Evolutionary conservation across 1,140 invertebrate genomes (phyloP), one percentile per base, ranked within the genome.

Genomic region (Diachasmimorpha longicaudata): DNA sequence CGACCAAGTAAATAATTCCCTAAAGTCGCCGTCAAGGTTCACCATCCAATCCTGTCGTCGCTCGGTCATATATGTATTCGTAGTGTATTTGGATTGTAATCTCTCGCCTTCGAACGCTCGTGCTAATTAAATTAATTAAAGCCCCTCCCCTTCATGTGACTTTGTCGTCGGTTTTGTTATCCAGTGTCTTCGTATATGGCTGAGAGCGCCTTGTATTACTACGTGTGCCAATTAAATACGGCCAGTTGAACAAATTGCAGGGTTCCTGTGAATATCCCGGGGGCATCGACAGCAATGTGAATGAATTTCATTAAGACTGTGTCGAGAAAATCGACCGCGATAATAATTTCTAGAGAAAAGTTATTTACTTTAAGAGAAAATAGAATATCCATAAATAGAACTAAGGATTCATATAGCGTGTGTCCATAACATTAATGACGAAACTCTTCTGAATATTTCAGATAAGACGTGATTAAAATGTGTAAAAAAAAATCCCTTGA

Each of bases 51-150:
- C 13, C 23, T 2, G 63, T 13, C 1, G 2, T 21, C n/a, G 48
- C 4, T 19, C 8, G 19, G n/a, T 19, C 48, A 25, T 23, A 16
- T 58, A 13, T 79, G 72, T 75, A 10, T 42, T 39, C 4, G 37
- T 76, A 48, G 52, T 4, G 67, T 14, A 67, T 21, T 74, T 48
- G 66, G 69, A 66, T 76, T 72, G 74, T 16, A 36, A 76, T 72
- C 68, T 70, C 68, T 72, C 44, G 70, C 52, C 70, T 19, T 76
- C 72, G 67, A 70, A 68, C 52, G 48, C 25, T 63, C 39, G 69
- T 14, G 55, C 81, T 77, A 77, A 82, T 81, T 74, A 76, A 82
- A 78, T 75, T 79, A 81, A 80, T 80, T 77, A 70, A 81, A 68
- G 37, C 23, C 58, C 23, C 23, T 11, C 23, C 21, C 58, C 1